phyloP scores from a whole-genome alignment of 1,140 invertebrate species.

The Oedothorax gibbosus region DNA sequence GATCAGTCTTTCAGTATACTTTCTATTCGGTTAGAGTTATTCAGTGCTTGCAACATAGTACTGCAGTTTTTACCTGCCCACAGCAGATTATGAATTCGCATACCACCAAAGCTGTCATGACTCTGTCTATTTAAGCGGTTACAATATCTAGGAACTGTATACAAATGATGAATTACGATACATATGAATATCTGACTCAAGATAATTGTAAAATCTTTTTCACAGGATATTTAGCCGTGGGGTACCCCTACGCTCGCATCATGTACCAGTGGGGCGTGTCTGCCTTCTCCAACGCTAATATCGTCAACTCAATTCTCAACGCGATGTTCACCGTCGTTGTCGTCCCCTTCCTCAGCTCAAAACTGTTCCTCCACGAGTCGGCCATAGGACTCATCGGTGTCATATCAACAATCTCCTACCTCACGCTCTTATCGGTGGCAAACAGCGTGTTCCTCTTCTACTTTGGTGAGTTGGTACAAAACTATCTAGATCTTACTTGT shows the following conservation, averaged over 20 bases:
- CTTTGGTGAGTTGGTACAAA: background rate
- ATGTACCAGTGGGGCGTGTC: background rate
- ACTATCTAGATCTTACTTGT: too few species aligned
- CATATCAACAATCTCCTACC: background rate
- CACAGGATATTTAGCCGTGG: background rate
- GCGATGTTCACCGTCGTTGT: background rate
- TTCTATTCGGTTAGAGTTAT: too few species aligned
- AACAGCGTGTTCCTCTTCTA: background rate
- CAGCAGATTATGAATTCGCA: too few species aligned
- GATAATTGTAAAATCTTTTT: background rate
- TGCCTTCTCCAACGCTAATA: background rate
- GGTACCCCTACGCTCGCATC: background rate
- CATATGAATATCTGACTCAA: too few species aligned
- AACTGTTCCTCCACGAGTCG: background rate
- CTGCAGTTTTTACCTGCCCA: too few species aligned
- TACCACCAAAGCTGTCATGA: too few species aligned
- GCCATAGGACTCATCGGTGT: constrained; percentile 3
- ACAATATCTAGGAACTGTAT: too few species aligned
- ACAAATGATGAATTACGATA: too few species aligned
- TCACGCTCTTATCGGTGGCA: background rate
- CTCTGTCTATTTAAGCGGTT: too few species aligned
- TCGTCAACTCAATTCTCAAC: background rate
- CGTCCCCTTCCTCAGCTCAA: background rate
- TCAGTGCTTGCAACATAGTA: too few species aligned
- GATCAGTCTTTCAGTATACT: too few species aligned